Evolutionary conservation across 2,888 invertebrate species (phyloP).

Genomic region (Conchocele bisecta): DNA sequence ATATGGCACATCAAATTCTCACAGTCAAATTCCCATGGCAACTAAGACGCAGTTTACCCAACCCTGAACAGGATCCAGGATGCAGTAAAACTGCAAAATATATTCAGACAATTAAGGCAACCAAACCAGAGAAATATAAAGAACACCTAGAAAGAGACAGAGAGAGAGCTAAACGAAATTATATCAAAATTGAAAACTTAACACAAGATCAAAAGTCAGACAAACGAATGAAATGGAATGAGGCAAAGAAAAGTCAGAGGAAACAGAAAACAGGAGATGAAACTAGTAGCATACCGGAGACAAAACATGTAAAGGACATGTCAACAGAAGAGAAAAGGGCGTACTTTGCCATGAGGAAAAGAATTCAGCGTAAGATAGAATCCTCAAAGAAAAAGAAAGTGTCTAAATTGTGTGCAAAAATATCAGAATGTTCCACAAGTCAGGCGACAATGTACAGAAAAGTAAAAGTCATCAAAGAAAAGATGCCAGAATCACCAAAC

Average conservation of each 20-base stretch:
- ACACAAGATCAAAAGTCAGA: neutral
- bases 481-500: constrained; percentile 1
- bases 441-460: constrained; percentile 3
- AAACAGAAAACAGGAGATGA: constrained; percentile 4
- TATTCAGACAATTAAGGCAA: neutral
- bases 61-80: neutral
- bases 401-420: neutral
- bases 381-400: neutral
- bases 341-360: neutral
- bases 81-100: neutral
- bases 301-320: constrained; percentile 4
- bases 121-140: neutral
- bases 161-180: neutral
- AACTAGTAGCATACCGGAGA: neutral
- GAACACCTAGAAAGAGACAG: neutral
- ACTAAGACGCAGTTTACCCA: neutral
- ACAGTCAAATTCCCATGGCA: constrained; percentile 2
- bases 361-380: neutral
- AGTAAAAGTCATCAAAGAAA: neutral
- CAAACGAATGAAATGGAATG: neutral
- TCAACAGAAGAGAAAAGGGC: neutral
- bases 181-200: constrained; percentile 1
- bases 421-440: neutral
- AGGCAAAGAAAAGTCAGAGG: neutral
- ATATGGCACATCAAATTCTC: neutral